Percentiles rank a stretch among this genome's conserved stretches.
Evolutionary conservation across 1,140 invertebrate genomes (phyloP).

Genomic region (Hydropsyche tenuis): DNA sequence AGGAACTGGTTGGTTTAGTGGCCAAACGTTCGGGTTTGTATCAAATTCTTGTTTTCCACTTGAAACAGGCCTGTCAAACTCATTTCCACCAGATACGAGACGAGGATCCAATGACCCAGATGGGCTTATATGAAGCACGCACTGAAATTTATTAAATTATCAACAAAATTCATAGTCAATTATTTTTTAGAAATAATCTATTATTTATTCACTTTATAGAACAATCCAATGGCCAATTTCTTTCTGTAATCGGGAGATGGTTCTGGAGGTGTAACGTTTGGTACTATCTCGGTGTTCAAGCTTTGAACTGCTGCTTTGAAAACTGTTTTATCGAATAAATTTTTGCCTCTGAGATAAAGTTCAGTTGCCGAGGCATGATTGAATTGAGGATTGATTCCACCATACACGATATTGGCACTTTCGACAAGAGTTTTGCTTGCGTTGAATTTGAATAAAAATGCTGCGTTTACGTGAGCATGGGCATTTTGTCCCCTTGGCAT

Average conservation of each 20-base stretch:
- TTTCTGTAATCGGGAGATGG: constrained; percentile 71
- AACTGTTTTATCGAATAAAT: constrained; percentile 59
- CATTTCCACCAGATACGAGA: constrained; percentile 62
- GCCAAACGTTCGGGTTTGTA: constrained; percentile 76
- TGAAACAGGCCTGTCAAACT: constrained; percentile 69
- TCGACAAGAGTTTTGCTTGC: constrained; percentile 55
- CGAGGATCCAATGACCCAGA: constrained; percentile 55
- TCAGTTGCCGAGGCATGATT: constrained; percentile 74
- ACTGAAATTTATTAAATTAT: constrained; percentile 53
- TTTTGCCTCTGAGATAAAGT: constrained; percentile 64
- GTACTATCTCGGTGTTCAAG: constrained; percentile 69
- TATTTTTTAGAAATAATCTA: constrained; percentile 35
- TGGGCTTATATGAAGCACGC: constrained; percentile 62
- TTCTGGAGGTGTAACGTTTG: constrained; percentile 69
- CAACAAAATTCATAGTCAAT: constrained; percentile 12
- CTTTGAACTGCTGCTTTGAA: constrained; percentile 65
- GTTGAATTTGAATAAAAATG: constrained; percentile 73
- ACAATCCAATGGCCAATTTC: constrained; percentile 66
- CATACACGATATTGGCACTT: constrained; percentile 64
- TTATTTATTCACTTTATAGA: constrained; percentile 67
- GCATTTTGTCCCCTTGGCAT: constrained; percentile 83
- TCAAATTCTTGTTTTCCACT: constrained; percentile 76
- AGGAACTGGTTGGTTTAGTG: constrained; percentile 76
- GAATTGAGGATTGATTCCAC: constrained; percentile 62
- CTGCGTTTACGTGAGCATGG: constrained; percentile 83